Evolutionary conservation across 2,797 vertebrate species (phyloP).

Genomic region (Hippocampus kuda): DNA sequence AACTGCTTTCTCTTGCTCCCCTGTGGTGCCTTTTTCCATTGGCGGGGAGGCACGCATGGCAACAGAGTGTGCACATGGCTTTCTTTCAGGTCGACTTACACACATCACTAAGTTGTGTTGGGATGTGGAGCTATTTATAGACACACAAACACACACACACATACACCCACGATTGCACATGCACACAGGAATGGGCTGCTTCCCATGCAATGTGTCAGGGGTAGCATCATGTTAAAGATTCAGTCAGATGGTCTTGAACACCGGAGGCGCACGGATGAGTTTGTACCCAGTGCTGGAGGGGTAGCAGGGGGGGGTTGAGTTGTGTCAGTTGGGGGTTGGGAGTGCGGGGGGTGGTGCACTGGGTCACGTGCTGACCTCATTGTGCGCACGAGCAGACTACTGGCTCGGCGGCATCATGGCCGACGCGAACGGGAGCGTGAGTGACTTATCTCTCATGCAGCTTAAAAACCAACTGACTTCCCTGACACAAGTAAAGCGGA

Average conservation of each 20-base stretch:
- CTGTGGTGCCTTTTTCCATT: conserved; percentile 24
- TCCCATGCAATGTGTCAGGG: conserved; percentile 44
- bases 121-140: conserved; percentile 58
- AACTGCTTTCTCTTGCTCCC: background rate
- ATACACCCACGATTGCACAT: no score
- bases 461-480: conserved; percentile 58
- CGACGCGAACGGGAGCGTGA: conserved; percentile 34
- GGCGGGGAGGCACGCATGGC: conserved; percentile 39
- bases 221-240: conserved; percentile 41
- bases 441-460: conserved; percentile 33
- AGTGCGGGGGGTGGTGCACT: conserved; percentile 15
- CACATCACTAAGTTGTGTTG: conserved; percentile 9
- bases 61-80: conserved; percentile 28
- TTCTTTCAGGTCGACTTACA: conserved; percentile 23
- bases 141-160: conserved; percentile 3
- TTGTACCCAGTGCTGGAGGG: conserved; percentile 33
- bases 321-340: conserved; percentile 2
- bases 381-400: conserved; percentile 64
- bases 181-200: background rate
- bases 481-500: conserved; percentile 40
- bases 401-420: conserved; percentile 39
- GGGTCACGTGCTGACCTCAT: conserved; percentile 74
- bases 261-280: conserved; percentile 57
- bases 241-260: conserved; percentile 59
- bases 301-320: conserved; percentile 23